A percentile compares a stretch with the other conserved stretches of the same genome.
Conservation (phyloP, 2,113 vertebrate genomes). For the Sisor rabdophorus region DNA sequence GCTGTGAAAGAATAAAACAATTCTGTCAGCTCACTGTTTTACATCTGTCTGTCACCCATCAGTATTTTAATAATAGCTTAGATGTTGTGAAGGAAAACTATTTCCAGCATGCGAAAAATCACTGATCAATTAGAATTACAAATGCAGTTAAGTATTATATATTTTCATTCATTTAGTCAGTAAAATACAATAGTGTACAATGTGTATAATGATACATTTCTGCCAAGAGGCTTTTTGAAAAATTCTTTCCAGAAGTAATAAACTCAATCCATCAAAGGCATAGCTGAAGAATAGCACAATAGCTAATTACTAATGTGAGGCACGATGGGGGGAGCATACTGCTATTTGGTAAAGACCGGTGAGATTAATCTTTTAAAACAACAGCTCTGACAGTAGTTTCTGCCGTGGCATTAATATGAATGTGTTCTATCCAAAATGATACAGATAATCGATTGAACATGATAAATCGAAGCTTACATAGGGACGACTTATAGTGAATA, state of each 20-base stretch:
- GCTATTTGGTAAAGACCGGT: not conserved
- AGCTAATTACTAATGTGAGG: slow-evolving; percentile 1
- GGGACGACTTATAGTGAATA: not conserved
- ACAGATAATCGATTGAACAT: too few species aligned
- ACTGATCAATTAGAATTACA: not conserved
- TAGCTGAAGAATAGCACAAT: slow-evolving; percentile 9
- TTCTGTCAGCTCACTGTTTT: not conserved
- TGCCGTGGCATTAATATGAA: not conserved
- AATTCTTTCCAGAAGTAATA: not conserved
- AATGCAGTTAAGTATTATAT: not conserved
- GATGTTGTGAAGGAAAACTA: not conserved
- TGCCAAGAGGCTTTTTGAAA: not conserved
- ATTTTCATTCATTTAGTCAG: not conserved
- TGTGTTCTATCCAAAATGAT: not conserved
- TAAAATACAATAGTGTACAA: not conserved
- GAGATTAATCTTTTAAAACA: not conserved
- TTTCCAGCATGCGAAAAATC: too few species aligned
- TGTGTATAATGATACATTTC: not conserved
- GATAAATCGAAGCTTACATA: not conserved
- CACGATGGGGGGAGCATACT: not conserved
- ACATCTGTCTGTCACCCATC: not conserved
- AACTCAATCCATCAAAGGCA: slow-evolving; percentile 1
- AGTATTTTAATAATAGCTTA: not conserved
- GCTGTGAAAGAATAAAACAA: not conserved
- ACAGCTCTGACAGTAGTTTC: not conserved